Base-by-base conservation (phyloP, 1,140 invertebrate genomes). In the Marisa cornuarietis region DNA sequence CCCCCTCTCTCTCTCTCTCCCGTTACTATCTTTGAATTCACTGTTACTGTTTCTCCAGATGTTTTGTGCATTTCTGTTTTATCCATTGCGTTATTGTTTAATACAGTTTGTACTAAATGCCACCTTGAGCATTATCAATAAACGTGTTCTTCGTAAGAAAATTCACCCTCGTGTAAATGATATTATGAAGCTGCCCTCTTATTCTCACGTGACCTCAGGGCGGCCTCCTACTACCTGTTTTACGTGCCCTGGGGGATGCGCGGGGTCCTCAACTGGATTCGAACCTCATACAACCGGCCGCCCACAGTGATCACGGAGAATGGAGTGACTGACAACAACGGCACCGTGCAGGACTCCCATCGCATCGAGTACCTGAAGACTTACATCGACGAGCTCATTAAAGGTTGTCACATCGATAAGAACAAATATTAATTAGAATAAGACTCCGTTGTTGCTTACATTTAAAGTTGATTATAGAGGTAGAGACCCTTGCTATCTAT, bases 231-330 rank as follows among this genome's bases (percentile, higher is more conserved):
- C 22, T 76, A 76, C 74, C 74, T 76, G 61, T 76, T 62, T 63
- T 65, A 31, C 31, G 86, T 93, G 51, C 94, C 94, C 8, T 93
- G 65, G 51, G 79, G 82, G 18, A 92, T 95, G 82, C 91, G 94
- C 49, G 93, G 93, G 80, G 84, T 93, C 26, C 85, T 95, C 4
- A 93, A 93, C 62, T 94, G 93, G 92, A 91, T 95, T 14, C 92
- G 92, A 78, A 85, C 89, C 0, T 88, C 91, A 14, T 95, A 94
- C 83, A 86, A 92, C 79, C 93, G 94, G 88, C 92, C 93, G 0
- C 82, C 89, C 13, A 89, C 95, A 0, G 86, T 94, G 6, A 90
- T 95, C 10, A 93, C 94, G 0, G 94, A 95, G 91, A 95, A 95
- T 85, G 95, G 94, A 58, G 93, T 84, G 89, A 91, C 88, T 78